phyloP scores from a whole-genome alignment of 1,140 invertebrate species.

The Asobara japonica region DNA sequence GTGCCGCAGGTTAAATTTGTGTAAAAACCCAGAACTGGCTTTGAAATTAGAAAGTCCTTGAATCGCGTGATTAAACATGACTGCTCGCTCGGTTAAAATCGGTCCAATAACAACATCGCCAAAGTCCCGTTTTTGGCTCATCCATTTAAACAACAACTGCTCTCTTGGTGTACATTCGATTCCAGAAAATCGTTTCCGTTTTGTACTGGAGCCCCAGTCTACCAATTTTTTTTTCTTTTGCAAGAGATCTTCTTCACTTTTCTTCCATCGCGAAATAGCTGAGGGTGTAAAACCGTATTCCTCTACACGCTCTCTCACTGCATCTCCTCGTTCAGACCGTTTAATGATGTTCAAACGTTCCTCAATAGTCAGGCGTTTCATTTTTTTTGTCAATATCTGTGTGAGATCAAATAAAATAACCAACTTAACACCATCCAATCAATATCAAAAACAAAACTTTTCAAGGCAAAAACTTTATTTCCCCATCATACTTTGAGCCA shows the following conservation, averaged over 20 bases:
- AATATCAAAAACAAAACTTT: too few relatives aligned
- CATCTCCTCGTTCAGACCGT: not conserved
- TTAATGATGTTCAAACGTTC: not conserved
- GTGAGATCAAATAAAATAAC: too few relatives aligned
- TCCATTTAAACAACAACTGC: slow-evolving; percentile 29
- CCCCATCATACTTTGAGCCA: too few relatives aligned
- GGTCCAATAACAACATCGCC: slow-evolving; percentile 38
- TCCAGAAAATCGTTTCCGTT: not conserved
- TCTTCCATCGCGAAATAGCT: slow-evolving; percentile 7
- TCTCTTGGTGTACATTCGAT: not conserved
- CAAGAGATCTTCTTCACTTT: not conserved
- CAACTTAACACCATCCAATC: too few relatives aligned
- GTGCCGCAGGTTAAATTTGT: slow-evolving; percentile 51
- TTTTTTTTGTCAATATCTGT: not conserved
- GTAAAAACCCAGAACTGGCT: slow-evolving; percentile 51
- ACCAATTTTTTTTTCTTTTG: not conserved
- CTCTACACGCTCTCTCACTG: not conserved
- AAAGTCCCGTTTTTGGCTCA: slow-evolving; percentile 33
- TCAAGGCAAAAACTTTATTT: too few relatives aligned
- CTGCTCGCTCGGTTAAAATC: slow-evolving; percentile 38
- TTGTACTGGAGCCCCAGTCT: not conserved
- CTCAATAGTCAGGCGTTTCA: not conserved
- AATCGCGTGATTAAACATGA: slow-evolving; percentile 35
- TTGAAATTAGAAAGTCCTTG: slow-evolving; percentile 42
- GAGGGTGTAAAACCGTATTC: not conserved